These are phyloP conservation scores for Candoia aspera DNA, from an alignment of 2,113 vertebrate species.

Conservation along the genomic window DNA sequence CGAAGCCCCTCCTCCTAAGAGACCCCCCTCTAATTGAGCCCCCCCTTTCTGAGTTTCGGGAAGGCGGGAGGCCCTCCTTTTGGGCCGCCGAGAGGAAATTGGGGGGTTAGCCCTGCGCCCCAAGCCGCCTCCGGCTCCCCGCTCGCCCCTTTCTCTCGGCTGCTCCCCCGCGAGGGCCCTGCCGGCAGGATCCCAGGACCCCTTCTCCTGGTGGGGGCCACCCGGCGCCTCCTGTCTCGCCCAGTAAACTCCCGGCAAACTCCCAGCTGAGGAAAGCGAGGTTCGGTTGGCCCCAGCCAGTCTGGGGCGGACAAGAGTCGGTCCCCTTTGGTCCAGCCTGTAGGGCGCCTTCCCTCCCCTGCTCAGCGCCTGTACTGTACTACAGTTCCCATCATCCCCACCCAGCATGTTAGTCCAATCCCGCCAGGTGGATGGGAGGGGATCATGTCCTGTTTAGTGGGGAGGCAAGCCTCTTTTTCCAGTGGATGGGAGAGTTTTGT, in stretches of 20 bases:
- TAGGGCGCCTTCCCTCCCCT: not conserved
- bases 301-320: not conserved
- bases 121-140: not conserved
- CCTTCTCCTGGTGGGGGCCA: not conserved
- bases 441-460: not conserved
- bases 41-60: not conserved
- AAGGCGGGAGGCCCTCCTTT: not conserved
- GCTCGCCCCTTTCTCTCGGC: not conserved
- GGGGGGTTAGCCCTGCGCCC: not conserved
- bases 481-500: no score
- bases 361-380: not conserved
- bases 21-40: not conserved
- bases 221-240: not conserved
- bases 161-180: not conserved
- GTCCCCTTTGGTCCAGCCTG: not conserved
- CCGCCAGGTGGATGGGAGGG: not conserved
- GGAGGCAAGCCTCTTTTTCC: not conserved
- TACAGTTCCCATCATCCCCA: not conserved
- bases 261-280: not conserved
- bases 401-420: not conserved
- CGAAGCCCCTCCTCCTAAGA: not conserved
- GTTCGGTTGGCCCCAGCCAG: not conserved
- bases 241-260: not conserved
- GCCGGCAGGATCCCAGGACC: not conserved
- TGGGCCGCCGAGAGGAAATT: not conserved